These are phyloP conservation scores for Setophaga kirtlandii DNA, from an alignment of 2,113 vertebrate genomes.

Conservation along the genomic window DNA sequence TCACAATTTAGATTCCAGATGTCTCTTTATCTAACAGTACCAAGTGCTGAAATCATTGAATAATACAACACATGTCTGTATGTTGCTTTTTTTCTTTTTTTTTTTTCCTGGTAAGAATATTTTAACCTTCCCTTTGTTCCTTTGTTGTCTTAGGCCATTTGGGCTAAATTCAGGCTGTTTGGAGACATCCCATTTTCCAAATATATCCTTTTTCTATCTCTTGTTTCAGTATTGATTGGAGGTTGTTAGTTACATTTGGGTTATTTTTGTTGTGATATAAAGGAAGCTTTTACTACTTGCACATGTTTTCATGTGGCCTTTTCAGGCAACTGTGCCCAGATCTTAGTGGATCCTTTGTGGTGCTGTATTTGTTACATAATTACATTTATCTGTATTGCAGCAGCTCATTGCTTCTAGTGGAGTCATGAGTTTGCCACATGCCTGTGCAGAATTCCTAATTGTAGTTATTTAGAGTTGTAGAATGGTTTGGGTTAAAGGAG, in stretches of 20 bases:
- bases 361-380: background rate
- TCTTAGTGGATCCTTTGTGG: background rate
- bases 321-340: background rate
- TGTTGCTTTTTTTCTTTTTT: background rate
- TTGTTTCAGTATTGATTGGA: background rate
- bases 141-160: background rate
- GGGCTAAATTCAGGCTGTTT: background rate
- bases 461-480: background rate
- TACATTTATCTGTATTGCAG: background rate
- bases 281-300: background rate
- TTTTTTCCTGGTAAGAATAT: background rate
- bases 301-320: background rate
- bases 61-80: background rate
- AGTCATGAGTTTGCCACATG: background rate
- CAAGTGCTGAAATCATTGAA: background rate
- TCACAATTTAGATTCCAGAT: background rate
- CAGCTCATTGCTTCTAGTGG: background rate
- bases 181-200: background rate
- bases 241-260: background rate
- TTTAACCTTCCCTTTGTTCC: background rate
- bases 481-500: background rate
- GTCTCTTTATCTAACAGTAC: background rate
- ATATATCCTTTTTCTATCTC: background rate
- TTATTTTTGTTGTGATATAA: background rate
- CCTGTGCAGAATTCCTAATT: background rate